Base-by-base conservation (phyloP, 2,113 vertebrate genomes). In the Candoia aspera region DNA sequence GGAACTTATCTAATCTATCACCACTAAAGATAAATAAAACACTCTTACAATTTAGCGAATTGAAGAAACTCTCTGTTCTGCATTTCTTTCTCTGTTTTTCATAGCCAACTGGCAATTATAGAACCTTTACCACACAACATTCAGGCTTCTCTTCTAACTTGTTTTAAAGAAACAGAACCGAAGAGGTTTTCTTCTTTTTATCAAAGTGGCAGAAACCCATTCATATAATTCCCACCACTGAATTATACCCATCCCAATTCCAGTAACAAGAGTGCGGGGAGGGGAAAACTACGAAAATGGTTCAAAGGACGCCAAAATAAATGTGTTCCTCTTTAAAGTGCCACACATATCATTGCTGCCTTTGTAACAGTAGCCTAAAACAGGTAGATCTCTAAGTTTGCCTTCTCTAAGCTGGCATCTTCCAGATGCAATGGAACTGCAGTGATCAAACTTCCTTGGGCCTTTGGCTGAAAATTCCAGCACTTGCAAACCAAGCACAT, bases 61-160 rank as follows among this genome's bases (percentile, higher is more conserved):
- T 90, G 54, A 53, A 13, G 6, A 59, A 79, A 19, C 8, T 87
- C 60, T 42, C 54, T 58, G 29, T 59, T 79, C 84, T 92, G 59
- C 84, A 58, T 90, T 59, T 79, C 19, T 29, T 54, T 73, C 33
- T 11, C 29, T 73, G 37, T 87, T 55, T 87, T 24, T 59, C 29
- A 90, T 19, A 53, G 21, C 62, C 92, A 92, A 92, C 91, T 85
- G 91, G 23, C 73, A 92, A 21, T 33, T 12, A 83, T 33, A 90
- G 92, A 92, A 92, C 5, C 8, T 92, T 53, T 58, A 24, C 29
- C 17, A 53, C n/a, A 53, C 62, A 92, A 90, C 62, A 87, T 90
- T 92, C 91, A 85, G 87, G 8, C 62, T 23, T 64, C 9, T 11
- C 2, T 24, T n/a, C 37, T 87, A 26, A 53, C 59, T 58, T 46